Conservation (phyloP, 2,888 invertebrate species). For the Drosophila multiciliata region DNA sequence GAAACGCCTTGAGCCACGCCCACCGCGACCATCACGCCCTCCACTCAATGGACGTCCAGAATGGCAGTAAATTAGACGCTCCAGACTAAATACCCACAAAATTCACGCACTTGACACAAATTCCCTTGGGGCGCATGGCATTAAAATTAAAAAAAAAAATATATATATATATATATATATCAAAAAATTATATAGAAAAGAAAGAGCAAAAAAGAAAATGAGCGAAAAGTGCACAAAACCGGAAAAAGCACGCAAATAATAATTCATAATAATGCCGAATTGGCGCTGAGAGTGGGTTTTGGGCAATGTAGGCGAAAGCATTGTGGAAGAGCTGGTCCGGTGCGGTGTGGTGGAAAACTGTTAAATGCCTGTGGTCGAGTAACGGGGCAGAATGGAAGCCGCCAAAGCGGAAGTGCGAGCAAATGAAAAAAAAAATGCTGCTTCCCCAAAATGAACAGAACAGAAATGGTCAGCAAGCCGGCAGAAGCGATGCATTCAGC, state of each 20-base stretch:
- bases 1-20: conserved; percentile 37
- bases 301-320: neutral
- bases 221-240: conserved; percentile 37
- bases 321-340: neutral
- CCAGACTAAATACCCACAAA: conserved; percentile 63
- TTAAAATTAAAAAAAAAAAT: conserved; percentile 66
- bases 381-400: conserved; percentile 55
- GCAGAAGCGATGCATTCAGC: neutral
- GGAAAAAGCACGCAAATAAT: conserved; percentile 56
- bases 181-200: conserved; percentile 15
- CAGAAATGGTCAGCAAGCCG: conserved; percentile 7
- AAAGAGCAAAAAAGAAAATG: conserved; percentile 18
- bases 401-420: conserved; percentile 54
- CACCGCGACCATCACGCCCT: conserved; percentile 23
- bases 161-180: neutral
- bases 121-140: conserved; percentile 63
- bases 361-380: conserved; percentile 49
- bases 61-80: conserved; percentile 73
- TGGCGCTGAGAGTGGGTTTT: conserved; percentile 7
- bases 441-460: conserved; percentile 33
- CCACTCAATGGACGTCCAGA: conserved; percentile 26
- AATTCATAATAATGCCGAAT: conserved; percentile 67
- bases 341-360: conserved; percentile 2
- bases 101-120: conserved; percentile 80
- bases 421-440: conserved; percentile 58